A percentile compares a stretch with the other conserved stretches of the same genome.
Evolutionary conservation across 2,888 invertebrate species (phyloP).

Genomic region (Nasonovia ribisnigri): DNA sequence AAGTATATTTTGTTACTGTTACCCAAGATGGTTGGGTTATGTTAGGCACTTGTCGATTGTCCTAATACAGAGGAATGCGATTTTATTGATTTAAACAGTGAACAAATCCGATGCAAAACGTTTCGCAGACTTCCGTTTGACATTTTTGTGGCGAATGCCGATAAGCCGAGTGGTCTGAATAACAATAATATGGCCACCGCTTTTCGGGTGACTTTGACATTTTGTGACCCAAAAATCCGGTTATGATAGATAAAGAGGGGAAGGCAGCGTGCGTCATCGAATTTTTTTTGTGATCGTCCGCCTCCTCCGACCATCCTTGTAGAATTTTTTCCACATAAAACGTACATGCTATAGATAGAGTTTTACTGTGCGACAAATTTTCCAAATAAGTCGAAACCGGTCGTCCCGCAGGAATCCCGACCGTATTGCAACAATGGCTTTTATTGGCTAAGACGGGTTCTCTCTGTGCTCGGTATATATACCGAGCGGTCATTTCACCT

Average conservation of each 20-base stretch:
- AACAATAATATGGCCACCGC: slow-evolving; percentile 32
- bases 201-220: slow-evolving; percentile 25
- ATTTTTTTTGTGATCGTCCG: not conserved
- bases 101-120: not conserved
- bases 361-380: slow-evolving; percentile 56
- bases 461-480: slow-evolving; percentile 13
- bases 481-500: slow-evolving; percentile 62
- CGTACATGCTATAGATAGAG: slow-evolving; percentile 59
- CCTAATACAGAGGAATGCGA: not conserved
- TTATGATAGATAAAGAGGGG: not conserved
- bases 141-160: not conserved
- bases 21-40: not conserved
- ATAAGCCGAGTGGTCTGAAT: not conserved
- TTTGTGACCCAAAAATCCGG: slow-evolving; percentile 57
- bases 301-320: not conserved
- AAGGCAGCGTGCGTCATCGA: not conserved
- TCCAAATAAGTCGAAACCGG: slow-evolving; percentile 65
- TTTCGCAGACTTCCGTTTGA: slow-evolving; percentile 30
- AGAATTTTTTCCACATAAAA: slow-evolving; percentile 46
- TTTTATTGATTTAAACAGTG: not conserved
- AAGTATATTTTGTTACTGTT: not conserved
- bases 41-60: not conserved
- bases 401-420: slow-evolving; percentile 59
- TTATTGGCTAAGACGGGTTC: slow-evolving; percentile 64
- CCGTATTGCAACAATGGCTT: slow-evolving; percentile 61